phyloP scores from a whole-genome alignment of 1,140 invertebrate genomes.

The Vanessa atalanta region DNA sequence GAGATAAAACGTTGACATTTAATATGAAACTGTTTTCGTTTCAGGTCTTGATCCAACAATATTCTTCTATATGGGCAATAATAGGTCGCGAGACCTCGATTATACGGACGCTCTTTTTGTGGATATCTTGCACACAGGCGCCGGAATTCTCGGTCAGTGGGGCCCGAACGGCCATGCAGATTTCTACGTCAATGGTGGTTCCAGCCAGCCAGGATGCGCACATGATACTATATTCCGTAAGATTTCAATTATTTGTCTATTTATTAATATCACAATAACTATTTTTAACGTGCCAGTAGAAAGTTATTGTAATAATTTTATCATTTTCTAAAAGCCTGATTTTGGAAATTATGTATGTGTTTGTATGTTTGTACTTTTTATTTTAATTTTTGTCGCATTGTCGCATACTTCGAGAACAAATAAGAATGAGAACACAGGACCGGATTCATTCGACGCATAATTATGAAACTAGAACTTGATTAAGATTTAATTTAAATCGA shows the following conservation, averaged over 20 bases:
- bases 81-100: conserved; percentile 90
- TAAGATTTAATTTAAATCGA: no score
- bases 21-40: conserved; percentile 25
- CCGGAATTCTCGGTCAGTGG: conserved; percentile 91
- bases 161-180: conserved; percentile 93
- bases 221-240: conserved; percentile 90
- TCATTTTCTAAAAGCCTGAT: no score
- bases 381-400: no score
- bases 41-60: conserved; percentile 91
- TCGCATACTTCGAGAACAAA: no score
- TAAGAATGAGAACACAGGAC: no score
- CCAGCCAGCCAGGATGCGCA: conserved; percentile 92
- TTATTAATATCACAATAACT: no score
- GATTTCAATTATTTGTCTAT: conserved; percentile 37
- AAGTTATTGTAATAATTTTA: not conserved
- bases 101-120: conserved; percentile 92
- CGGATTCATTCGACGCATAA: no score
- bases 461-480: no score
- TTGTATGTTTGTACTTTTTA: no score
- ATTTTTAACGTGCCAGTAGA: not conserved
- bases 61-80: conserved; percentile 89
- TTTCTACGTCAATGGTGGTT: conserved; percentile 95
- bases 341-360: no score
- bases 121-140: conserved; percentile 93
- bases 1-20: no score